Percentiles rank a stretch among this genome's conserved stretches.
These are phyloP conservation scores for Nebria ingens DNA, from an alignment of 1,140 invertebrate species.

Conservation along the genomic window DNA sequence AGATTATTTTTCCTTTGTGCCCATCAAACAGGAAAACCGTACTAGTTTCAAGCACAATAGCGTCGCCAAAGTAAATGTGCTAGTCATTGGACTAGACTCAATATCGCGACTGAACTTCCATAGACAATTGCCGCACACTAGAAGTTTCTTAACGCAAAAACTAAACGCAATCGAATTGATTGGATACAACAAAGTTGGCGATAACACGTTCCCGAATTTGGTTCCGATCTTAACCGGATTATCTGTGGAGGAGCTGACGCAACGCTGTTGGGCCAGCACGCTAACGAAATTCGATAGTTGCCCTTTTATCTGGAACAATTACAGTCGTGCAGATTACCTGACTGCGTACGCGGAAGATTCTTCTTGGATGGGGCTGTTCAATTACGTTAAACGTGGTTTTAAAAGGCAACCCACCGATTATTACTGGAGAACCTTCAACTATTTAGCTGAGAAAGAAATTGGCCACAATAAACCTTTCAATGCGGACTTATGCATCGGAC, in stretches of 20 bases:
- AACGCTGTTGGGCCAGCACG: slow-evolving; percentile 43
- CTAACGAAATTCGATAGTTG: slow-evolving; percentile 51
- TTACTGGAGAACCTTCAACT: slow-evolving; percentile 65
- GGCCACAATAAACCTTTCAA: slow-evolving; percentile 46
- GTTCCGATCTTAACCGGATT: slow-evolving; percentile 60
- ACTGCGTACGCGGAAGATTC: slow-evolving; percentile 74
- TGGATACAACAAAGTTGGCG: slow-evolving; percentile 74
- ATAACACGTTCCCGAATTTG: slow-evolving; percentile 77
- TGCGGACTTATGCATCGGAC: slow-evolving; percentile 51
- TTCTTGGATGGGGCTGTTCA: slow-evolving; percentile 64
- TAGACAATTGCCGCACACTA: slow-evolving; percentile 66
- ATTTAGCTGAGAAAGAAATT: slow-evolving; percentile 47
- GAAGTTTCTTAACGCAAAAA: slow-evolving; percentile 43
- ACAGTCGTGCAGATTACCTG: slow-evolving; percentile 55
- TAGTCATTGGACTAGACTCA: slow-evolving; percentile 78
- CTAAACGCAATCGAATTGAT: slow-evolving; percentile 55
- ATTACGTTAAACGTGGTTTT: slow-evolving; percentile 60
- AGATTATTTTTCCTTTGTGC: slow-evolving; percentile 58
- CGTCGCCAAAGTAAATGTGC: slow-evolving; percentile 41
- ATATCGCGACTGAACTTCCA: slow-evolving; percentile 77
- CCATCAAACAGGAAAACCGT: slow-evolving; percentile 34
- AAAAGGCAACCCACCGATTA: slow-evolving; percentile 68
- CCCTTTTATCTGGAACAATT: slow-evolving; percentile 71
- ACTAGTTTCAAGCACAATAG: slow-evolving; percentile 20
- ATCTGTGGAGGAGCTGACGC: slow-evolving; percentile 45